phyloP scores from a whole-genome alignment of 2,888 invertebrate genomes.

The Dicycla oo region DNA sequence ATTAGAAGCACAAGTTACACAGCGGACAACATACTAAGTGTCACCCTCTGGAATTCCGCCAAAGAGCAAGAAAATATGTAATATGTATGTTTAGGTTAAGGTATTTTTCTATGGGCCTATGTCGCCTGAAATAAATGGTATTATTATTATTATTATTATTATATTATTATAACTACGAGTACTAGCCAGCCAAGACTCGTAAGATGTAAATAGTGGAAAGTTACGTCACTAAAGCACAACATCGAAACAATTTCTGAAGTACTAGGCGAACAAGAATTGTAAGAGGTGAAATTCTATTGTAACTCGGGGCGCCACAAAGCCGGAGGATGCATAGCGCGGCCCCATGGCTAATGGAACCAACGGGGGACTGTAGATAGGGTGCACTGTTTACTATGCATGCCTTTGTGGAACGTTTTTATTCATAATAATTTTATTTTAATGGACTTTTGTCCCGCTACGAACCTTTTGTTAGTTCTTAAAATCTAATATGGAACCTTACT shows the following conservation, averaged over 20 bases:
- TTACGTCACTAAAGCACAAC: constrained; percentile 54
- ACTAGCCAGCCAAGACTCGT: constrained; percentile 39
- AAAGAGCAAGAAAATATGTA: too few species aligned
- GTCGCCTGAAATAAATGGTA: too few species aligned
- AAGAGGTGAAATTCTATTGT: constrained; percentile 27
- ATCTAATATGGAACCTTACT: constrained; percentile 1
- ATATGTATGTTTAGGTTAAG: too few species aligned
- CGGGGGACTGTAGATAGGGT: constrained; percentile 38
- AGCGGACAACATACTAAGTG: too few species aligned
- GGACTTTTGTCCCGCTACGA: not conserved
- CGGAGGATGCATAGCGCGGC: constrained; percentile 21
- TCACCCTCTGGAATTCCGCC: too few species aligned
- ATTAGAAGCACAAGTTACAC: too few species aligned
- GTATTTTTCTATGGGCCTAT: too few species aligned
- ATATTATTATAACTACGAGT: too few species aligned
- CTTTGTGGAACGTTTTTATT: constrained; percentile 15
- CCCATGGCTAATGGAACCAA: constrained; percentile 40
- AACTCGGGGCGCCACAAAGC: constrained; percentile 27
- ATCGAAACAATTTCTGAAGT: constrained; percentile 53
- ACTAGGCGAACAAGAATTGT: constrained; percentile 46
- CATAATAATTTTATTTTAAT: constrained; percentile 30
- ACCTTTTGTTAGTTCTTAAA: constrained; percentile 1
- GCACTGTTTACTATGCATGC: constrained; percentile 39
- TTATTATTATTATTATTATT: too few species aligned
- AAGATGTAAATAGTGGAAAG: constrained; percentile 33